Base-by-base conservation (phyloP, 2,888 invertebrate genomes). In the Pelosia muscerda region DNA sequence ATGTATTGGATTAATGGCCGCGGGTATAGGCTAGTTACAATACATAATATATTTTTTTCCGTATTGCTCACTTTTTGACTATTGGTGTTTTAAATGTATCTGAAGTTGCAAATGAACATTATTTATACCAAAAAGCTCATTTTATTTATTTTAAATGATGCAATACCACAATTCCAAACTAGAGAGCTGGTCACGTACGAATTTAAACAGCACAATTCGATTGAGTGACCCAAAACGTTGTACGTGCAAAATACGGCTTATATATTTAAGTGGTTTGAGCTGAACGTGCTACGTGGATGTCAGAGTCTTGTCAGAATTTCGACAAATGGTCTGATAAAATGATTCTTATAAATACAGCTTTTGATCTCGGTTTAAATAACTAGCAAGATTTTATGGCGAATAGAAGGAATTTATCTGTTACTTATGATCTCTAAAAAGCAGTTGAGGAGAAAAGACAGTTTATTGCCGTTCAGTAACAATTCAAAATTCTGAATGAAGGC, bases 201-300 rank as follows among this genome's bases (percentile, higher is more conserved):
- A 55, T 59, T 26, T 28, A 63, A 70, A 72, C 65, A 55, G 11
- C 1, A 6, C 31, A 34, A 53, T 59, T 58, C 49, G 28, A 57
- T 58, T 15, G 38, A 10, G 25, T 38, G 22, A 58, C 57, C 38
- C 8, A n/a, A 22, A 57, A 57, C 25, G 56, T 31, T 13, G 64
- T 60, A 69, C 81, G 79, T 69, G 69, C 73, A 70, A 76, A 68
- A 49, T 49, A 68, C 63, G 63, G 68, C 63, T 71, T 78, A 71
- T 55, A 70, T 69, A 78, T 72, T 71, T 66, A 71, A 77, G 71
- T 65, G 69, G 76, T 63, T n/a, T 19, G 60, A 54, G 54, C 64
- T 59, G 31, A 62, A 22, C 25, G 19, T 2, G 1, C 66, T 38
- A 77, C 81, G 77, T 80, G 72, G 19, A n/a, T 65, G 68, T 71